Evolutionary conservation across 2,113 vertebrate species (phyloP), one percentile per base, ranked within the genome.

Genomic region (Riparia riparia): DNA sequence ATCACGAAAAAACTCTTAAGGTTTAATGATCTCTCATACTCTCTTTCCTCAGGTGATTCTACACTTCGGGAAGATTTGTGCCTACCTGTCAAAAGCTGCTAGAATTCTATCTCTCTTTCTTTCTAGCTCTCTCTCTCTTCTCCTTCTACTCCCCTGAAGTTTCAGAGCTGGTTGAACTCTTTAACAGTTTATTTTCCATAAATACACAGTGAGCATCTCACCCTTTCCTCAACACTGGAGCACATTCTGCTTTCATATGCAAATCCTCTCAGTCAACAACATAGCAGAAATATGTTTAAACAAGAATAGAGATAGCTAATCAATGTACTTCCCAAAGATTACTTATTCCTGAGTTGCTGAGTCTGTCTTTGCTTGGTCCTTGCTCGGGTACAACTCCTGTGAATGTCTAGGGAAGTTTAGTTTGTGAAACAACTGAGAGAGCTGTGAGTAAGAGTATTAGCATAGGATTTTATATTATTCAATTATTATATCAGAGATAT

Each of bases 151-250:
- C 19, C 21, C 57, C 37, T 93, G 83, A 54, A 77, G 49, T 92
- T 96, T 95, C 86, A 68, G 58, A 78, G 66, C 70, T 58, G 60
- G n/a, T 82, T 97, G 95, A 90, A 93, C 80, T 92, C 89, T 95
- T 96, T 63, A 94, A 90, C 45, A 90, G 73, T 82, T 93, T 90
- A 83, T 97, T 98, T 98, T 97, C 89, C 81, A 92, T 89, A 95
- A 97, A 94, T 66, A 96, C 73, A 92, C 61, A 82, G 84, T 86
- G 39, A 94, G 26, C 39, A 56, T 10, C 44, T 93, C 87, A 34
- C 49, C 81, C 41, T 83, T 79, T 84, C 47, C 63, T 89, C 73
- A 83, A 92, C n/a, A 65, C 17, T 47, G 42, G 39, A 84, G 78
- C 26, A 64, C 39, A 93, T 93, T 84, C 60, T 63, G 66, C 91